phyloP scores from a whole-genome alignment of 2,797 vertebrate species.

The Gallinago solitaria region DNA sequence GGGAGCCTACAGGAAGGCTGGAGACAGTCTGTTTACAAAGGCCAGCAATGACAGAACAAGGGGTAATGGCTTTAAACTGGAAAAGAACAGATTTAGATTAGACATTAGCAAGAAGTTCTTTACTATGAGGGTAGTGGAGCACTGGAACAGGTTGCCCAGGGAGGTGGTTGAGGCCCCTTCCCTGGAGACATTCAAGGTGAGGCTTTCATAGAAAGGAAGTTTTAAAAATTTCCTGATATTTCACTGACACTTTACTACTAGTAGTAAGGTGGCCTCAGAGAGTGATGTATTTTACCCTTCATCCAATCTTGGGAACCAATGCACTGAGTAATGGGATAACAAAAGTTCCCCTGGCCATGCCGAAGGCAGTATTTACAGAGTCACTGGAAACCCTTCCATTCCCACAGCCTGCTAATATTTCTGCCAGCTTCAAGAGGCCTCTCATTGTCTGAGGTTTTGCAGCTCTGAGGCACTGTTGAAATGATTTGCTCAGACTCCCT shows the following conservation, averaged over 20 bases:
- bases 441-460: conserved; percentile 40
- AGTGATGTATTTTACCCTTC: neutral
- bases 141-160: no score
- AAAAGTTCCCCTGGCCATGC: neutral
- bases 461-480: conserved; percentile 30
- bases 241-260: neutral
- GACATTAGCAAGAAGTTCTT: no score
- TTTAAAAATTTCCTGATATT: neutral
- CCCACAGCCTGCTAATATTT: neutral
- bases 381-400: neutral
- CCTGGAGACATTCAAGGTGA: no score
- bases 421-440: conserved; percentile 11
- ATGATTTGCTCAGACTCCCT: conserved; percentile 69
- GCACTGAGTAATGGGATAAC: neutral
- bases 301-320: neutral
- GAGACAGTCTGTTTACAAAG: no score
- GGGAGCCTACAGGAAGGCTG: no score
- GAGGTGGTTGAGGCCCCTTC: no score
- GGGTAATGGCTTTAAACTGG: no score
- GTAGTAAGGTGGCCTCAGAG: neutral
- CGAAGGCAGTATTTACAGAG: neutral
- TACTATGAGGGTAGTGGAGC: no score
- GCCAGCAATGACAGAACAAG: no score
- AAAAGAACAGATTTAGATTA: no score
- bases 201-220: neutral